phyloP scores from a whole-genome alignment of 2,888 invertebrate genomes.

The Eristalis intricaria region DNA sequence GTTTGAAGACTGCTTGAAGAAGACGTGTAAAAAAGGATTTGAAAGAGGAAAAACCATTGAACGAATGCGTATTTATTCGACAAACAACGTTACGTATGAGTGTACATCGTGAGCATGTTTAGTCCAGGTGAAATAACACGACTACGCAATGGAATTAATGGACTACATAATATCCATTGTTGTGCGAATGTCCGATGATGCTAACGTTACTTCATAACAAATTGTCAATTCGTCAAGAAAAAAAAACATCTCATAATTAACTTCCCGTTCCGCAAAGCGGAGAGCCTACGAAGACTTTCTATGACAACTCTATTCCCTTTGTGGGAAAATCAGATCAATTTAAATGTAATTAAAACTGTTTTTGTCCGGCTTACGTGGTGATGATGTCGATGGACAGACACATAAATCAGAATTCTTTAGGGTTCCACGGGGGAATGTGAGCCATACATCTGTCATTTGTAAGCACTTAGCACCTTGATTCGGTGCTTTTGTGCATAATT shows the following conservation, averaged over 20 bases:
- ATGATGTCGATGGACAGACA: not conserved
- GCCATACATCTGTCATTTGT: not conserved
- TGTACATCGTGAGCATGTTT: not conserved
- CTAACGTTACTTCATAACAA: slow-evolving; percentile 7
- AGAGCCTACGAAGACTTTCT: slow-evolving; percentile 23
- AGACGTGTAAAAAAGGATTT: not conserved
- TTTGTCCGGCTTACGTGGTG: not conserved
- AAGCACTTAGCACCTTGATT: not conserved
- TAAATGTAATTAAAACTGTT: slow-evolving; percentile 22
- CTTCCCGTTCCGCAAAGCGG: slow-evolving; percentile 13
- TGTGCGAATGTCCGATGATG: too few species aligned
- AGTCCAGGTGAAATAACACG: slow-evolving; percentile 14
- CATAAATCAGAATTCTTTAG: not conserved
- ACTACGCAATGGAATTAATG: not conserved
- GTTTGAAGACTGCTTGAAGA: not conserved
- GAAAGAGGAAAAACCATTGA: not conserved
- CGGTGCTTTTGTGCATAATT: not conserved
- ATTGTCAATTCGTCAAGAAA: not conserved
- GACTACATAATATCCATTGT: not conserved
- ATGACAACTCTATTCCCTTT: not conserved
- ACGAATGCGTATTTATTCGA: not conserved
- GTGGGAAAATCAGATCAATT: slow-evolving; percentile 6
- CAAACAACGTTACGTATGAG: not conserved
- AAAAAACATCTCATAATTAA: slow-evolving; percentile 7
- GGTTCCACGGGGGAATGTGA: not conserved